Evolutionary conservation across 35 echinoderm and acorn worm species (phyloP).

Genomic region (Nesometra sesokonis): DNA sequence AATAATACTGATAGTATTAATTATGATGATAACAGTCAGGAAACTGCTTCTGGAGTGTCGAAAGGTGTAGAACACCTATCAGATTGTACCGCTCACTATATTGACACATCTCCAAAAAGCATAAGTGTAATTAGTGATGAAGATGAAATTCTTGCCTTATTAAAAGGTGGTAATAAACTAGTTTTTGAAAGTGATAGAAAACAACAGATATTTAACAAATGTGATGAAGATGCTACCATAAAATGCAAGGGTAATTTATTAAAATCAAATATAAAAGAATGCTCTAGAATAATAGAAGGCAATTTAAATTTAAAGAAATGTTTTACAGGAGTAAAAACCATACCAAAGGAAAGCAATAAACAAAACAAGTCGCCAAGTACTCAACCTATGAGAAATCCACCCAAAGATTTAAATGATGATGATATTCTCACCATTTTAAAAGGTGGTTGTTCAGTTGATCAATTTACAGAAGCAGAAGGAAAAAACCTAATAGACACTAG

Average conservation of each 20-base stretch:
- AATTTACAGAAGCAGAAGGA: too few species aligned
- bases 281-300: not conserved
- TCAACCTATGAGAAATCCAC: too few species aligned
- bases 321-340: too few species aligned
- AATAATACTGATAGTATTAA: not conserved
- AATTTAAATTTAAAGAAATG: too few species aligned
- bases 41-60: not conserved
- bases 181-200: not conserved
- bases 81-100: not conserved
- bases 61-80: not conserved
- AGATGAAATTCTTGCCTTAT: not conserved
- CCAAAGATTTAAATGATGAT: too few species aligned
- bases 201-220: not conserved
- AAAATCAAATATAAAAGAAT: not conserved
- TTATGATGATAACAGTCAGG: not conserved
- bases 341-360: too few species aligned
- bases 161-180: not conserved
- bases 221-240: too few species aligned
- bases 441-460: too few species aligned
- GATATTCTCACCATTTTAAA: too few species aligned
- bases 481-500: too few species aligned
- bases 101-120: not conserved
- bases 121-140: not conserved
- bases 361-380: too few species aligned
- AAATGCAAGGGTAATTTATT: too few species aligned